phyloP scores from a whole-genome alignment of 2,888 invertebrate genomes.

The Drosophila testacea region DNA sequence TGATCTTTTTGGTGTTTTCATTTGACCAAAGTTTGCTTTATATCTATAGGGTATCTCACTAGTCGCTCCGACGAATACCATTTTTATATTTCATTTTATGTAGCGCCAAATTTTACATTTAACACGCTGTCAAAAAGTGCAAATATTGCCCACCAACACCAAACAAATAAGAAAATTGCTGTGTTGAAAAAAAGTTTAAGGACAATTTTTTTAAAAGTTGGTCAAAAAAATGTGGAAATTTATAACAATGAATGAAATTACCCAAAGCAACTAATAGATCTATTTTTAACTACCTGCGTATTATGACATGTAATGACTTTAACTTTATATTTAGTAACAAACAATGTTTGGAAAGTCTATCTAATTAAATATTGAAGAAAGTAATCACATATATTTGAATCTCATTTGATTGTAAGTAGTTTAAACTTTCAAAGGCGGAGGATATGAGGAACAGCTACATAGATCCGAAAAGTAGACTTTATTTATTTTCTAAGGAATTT shows the following conservation, averaged over 20 bases:
- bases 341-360: no score
- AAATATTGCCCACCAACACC: constrained; percentile 12
- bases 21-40: not conserved
- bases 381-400: no score
- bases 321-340: no score
- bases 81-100: not conserved
- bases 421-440: no score
- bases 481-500: no score
- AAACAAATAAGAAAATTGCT: not conserved
- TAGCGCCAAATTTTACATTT: constrained; percentile 13
- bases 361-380: no score
- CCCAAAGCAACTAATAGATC: not conserved
- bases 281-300: not conserved
- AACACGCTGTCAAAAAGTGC: constrained; percentile 11
- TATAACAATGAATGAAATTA: not conserved
- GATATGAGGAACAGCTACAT: no score
- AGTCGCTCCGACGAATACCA: not conserved
- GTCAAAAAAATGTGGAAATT: not conserved
- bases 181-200: not conserved
- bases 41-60: not conserved
- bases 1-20: not conserved
- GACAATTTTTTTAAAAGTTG: not conserved
- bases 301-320: not conserved
- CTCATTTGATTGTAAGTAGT: no score
- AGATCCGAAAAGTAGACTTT: no score